Conservation (phyloP, 2,888 invertebrate genomes). For the Diarsia mendica region DNA sequence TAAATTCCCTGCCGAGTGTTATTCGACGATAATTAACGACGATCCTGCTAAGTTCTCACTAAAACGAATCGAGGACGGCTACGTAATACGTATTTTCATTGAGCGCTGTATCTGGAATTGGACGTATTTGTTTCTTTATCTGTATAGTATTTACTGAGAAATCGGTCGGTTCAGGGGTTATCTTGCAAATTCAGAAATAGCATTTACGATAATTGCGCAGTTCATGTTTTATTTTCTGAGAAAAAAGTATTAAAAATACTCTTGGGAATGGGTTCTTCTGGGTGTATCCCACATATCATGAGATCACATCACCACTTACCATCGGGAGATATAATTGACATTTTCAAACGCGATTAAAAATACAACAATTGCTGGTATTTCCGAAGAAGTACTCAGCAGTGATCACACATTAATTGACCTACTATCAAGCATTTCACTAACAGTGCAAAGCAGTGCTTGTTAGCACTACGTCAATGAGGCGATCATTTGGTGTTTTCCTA, state of each 20-base stretch:
- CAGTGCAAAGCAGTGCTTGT: slow-evolving; percentile 22
- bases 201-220: background rate
- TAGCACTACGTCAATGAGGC: slow-evolving; percentile 51
- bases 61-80: slow-evolving; percentile 24
- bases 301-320: background rate
- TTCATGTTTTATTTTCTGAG: background rate
- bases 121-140: slow-evolving; percentile 21
- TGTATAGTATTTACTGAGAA: background rate
- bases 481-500: slow-evolving; percentile 60
- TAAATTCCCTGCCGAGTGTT: slow-evolving; percentile 57
- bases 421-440: slow-evolving; percentile 20
- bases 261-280: background rate
- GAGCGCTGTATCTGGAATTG: slow-evolving; percentile 11
- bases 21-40: slow-evolving; percentile 61
- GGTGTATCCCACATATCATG: background rate
- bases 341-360: background rate
- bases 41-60: slow-evolving; percentile 50
- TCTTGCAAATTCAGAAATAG: slow-evolving; percentile 1
- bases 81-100: slow-evolving; percentile 20
- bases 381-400: background rate
- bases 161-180: background rate
- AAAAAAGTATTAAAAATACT: background rate
- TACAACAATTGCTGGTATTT: background rate
- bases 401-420: background rate
- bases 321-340: background rate